These are phyloP conservation scores for Passer montanus DNA, from an alignment of 2,113 vertebrate genomes.

Conservation along the genomic window DNA sequence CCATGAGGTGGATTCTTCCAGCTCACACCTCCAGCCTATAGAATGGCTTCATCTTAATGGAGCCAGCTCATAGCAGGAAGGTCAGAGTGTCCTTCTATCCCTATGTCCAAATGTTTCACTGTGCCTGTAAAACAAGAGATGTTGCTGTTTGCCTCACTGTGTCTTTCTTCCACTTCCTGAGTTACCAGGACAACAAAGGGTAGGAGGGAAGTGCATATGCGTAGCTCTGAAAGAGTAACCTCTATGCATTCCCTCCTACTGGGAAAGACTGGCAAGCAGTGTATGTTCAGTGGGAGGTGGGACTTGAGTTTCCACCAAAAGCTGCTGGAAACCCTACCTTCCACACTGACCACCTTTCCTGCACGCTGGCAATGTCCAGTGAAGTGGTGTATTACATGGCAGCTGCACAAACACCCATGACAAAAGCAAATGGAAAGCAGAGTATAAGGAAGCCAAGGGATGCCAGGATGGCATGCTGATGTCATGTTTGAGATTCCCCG, in stretches of 20 bases:
- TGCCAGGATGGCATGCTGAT: neutral
- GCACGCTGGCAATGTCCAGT: neutral
- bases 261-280: neutral
- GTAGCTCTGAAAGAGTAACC: neutral
- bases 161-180: neutral
- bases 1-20: neutral
- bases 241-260: neutral
- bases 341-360: neutral
- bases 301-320: neutral
- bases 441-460: neutral
- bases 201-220: neutral
- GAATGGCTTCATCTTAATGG: neutral
- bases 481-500: neutral
- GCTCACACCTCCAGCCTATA: neutral
- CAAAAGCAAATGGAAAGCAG: neutral
- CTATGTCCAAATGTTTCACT: neutral
- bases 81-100: neutral
- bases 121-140: neutral
- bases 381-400: neutral
- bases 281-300: neutral
- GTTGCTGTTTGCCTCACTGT: neutral
- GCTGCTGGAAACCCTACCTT: neutral
- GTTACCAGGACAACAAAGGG: conserved; percentile 52
- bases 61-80: neutral
- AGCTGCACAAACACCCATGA: neutral